Percentiles rank a stretch among this genome's conserved stretches.
Conservation (phyloP, 2,113 vertebrate species). For the Bubo blakistoni region DNA sequence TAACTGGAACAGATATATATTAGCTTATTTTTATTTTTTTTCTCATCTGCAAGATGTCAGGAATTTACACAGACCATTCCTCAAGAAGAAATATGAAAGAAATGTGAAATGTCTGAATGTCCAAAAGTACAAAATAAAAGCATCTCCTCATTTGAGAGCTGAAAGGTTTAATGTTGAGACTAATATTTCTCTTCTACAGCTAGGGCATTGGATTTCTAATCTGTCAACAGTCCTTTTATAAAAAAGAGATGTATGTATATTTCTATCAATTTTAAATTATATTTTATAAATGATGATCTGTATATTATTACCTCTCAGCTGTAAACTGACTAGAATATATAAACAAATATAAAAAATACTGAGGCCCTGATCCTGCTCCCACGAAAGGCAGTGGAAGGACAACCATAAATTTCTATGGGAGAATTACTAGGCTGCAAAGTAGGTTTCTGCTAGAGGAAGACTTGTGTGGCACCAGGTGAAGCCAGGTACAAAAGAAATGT, state of each 20-base stretch:
- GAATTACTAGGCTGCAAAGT: neutral
- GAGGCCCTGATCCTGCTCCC: neutral
- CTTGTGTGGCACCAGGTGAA: slow-evolving; percentile 3
- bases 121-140: slow-evolving; percentile 23
- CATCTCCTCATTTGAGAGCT: slow-evolving; percentile 10
- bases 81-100: neutral
- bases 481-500: neutral
- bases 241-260: slow-evolving; percentile 9
- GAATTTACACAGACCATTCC: neutral
- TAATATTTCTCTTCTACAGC: slow-evolving; percentile 27
- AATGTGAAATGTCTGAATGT: neutral
- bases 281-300: slow-evolving; percentile 25
- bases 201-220: slow-evolving; percentile 1
- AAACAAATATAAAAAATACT: neutral
- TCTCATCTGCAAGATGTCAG: neutral
- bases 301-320: neutral
- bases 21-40: neutral
- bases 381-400: neutral
- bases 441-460: neutral
- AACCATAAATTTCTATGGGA: neutral
- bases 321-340: neutral
- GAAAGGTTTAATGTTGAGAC: slow-evolving; percentile 16
- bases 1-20: neutral
- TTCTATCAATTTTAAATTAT: slow-evolving; percentile 18
- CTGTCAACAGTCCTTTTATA: slow-evolving; percentile 11